Evolutionary conservation across 2,888 invertebrate species (phyloP).

Genomic region (Amblyteles armatorius): DNA sequence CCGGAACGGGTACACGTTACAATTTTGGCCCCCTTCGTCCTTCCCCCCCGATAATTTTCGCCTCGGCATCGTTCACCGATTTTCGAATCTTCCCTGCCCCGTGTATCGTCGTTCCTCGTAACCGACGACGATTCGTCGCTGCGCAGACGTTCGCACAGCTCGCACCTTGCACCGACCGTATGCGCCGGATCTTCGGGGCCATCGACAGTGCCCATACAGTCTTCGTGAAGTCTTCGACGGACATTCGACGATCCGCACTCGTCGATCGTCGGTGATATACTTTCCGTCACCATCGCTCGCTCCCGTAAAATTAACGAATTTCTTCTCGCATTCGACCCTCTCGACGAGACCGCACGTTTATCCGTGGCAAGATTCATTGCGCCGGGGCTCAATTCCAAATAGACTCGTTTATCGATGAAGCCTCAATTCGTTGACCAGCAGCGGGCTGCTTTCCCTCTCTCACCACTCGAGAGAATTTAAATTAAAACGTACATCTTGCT

Average conservation of each 20-base stretch:
- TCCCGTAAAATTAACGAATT: constrained; percentile 27
- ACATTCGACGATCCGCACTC: background rate
- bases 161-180: constrained; percentile 62
- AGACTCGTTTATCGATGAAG: background rate
- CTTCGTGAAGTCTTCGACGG: constrained; percentile 44
- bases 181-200: constrained; percentile 67
- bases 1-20: constrained; percentile 43
- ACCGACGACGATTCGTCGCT: constrained; percentile 57
- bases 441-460: background rate
- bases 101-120: background rate
- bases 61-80: constrained; percentile 25
- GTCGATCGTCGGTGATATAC: background rate
- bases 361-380: constrained; percentile 34
- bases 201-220: constrained; percentile 70
- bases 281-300: background rate
- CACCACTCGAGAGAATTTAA: background rate
- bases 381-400: background rate
- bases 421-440: background rate
- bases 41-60: constrained; percentile 38
- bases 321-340: constrained; percentile 21
- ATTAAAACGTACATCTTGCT: background rate
- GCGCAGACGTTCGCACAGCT: constrained; percentile 70
- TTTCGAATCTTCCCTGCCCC: background rate
- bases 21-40: constrained; percentile 49
- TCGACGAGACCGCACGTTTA: constrained; percentile 19